These are phyloP conservation scores for Phyllotis vaccarum DNA, from an alignment of 2,797 vertebrate genomes.

Conservation along the genomic window DNA sequence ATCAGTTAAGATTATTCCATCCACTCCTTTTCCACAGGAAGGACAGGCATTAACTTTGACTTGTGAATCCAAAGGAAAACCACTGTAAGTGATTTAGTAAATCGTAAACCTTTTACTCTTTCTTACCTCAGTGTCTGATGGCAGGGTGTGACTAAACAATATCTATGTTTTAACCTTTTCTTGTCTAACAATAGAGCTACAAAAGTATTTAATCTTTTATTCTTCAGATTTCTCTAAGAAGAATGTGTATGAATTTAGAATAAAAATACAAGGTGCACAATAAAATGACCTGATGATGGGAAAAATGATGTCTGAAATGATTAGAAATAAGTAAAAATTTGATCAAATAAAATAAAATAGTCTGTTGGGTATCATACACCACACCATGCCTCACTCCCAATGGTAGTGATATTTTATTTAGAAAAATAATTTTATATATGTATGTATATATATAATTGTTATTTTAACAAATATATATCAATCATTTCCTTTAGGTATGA, in stretches of 20 bases:
- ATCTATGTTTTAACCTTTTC: conserved; percentile 76
- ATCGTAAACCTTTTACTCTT: conserved; percentile 76
- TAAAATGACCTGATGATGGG: neutral
- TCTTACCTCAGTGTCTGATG: conserved; percentile 82
- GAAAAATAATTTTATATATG: neutral
- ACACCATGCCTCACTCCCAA: neutral
- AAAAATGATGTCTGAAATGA: neutral
- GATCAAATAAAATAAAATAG: neutral
- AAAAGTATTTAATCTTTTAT: neutral
- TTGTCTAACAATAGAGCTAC: conserved; percentile 73
- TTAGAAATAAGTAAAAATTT: neutral
- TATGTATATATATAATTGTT: neutral
- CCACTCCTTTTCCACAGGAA: conserved; percentile 96
- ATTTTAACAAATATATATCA: neutral
- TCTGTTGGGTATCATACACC: neutral
- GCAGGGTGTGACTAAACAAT: conserved; percentile 80
- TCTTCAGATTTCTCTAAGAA: neutral
- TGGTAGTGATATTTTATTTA: neutral
- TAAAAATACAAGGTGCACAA: neutral
- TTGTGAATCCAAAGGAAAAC: conserved; percentile 98
- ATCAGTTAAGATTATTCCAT: conserved; percentile 95
- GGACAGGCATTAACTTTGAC: conserved; percentile 98
- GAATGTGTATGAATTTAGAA: neutral
- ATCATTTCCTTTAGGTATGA: neutral
- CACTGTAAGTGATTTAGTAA: conserved; percentile 94